phyloP scores from a whole-genome alignment of 2,113 vertebrate genomes.

The Deroptyus accipitrinus region DNA sequence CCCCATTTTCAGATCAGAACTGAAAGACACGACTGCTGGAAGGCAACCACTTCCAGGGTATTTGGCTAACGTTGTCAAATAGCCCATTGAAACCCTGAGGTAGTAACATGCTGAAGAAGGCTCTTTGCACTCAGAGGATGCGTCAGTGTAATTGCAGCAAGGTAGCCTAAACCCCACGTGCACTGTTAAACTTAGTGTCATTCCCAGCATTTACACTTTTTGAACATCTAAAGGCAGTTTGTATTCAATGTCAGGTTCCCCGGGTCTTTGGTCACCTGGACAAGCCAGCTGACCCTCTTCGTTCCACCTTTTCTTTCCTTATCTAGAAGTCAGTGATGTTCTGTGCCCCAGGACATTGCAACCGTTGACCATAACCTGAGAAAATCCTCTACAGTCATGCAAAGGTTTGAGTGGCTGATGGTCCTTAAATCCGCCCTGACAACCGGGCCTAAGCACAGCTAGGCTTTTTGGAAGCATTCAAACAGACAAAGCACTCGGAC shows the following conservation, averaged over 20 bases:
- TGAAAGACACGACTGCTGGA: neutral
- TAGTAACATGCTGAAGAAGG: fast-evolving
- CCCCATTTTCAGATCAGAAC: neutral
- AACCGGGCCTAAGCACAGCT: neutral
- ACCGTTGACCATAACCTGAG: conserved; percentile 19
- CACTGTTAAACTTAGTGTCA: neutral
- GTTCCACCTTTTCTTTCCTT: neutral
- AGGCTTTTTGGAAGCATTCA: neutral
- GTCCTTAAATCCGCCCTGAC: conserved; percentile 18
- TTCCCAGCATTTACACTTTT: neutral
- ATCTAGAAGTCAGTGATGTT: neutral
- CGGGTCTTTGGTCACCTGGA: neutral
- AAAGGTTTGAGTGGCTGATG: neutral
- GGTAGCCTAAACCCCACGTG: neutral
- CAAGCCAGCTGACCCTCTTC: neutral
- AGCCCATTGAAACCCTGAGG: neutral
- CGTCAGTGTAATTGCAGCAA: neutral
- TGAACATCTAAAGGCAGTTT: neutral
- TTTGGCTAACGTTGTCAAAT: neutral
- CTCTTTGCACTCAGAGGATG: neutral
- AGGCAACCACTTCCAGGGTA: neutral
- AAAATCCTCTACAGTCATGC: conserved; percentile 11
- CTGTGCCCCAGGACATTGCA: neutral
- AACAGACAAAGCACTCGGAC: neutral
- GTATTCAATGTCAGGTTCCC: neutral